Conservation (phyloP, 2,113 vertebrate genomes). For the Pelusios castaneus region DNA sequence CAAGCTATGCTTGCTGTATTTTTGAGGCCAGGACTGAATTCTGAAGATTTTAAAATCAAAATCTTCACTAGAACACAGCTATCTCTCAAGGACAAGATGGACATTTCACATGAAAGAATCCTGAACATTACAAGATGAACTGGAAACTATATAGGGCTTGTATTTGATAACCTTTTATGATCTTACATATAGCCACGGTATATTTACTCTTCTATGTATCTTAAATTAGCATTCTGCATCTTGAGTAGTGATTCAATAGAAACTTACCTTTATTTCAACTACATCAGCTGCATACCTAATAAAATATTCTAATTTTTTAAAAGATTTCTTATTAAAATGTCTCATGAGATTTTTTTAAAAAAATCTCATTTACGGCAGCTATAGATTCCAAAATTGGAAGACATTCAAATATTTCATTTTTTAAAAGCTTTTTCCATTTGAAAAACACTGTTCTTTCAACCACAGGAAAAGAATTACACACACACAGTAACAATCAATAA, state of each 20-base stretch:
- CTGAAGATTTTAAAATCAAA: conserved; percentile 58
- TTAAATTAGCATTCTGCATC: neutral
- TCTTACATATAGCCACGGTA: neutral
- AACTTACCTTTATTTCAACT: neutral
- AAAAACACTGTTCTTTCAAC: neutral
- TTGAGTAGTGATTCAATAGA: neutral
- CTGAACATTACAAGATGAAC: neutral
- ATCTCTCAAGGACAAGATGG: conserved; percentile 53
- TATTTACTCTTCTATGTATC: neutral
- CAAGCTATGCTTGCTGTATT: neutral
- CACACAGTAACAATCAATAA: too few species aligned
- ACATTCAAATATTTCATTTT: neutral
- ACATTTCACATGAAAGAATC: conserved; percentile 51
- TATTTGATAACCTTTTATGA: neutral
- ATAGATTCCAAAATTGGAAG: neutral
- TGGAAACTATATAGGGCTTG: neutral
- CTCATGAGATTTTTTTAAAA: neutral
- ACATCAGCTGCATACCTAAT: neutral
- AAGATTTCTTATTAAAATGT: neutral
- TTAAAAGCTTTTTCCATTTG: neutral
- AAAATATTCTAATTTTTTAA: neutral
- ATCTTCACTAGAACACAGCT: conserved; percentile 22
- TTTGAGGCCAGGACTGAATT: conserved; percentile 48
- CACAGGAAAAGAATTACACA: neutral
- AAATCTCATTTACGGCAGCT: neutral